These are phyloP conservation scores for Lonchura striata DNA, from an alignment of 2,113 vertebrate species.

Conservation along the genomic window DNA sequence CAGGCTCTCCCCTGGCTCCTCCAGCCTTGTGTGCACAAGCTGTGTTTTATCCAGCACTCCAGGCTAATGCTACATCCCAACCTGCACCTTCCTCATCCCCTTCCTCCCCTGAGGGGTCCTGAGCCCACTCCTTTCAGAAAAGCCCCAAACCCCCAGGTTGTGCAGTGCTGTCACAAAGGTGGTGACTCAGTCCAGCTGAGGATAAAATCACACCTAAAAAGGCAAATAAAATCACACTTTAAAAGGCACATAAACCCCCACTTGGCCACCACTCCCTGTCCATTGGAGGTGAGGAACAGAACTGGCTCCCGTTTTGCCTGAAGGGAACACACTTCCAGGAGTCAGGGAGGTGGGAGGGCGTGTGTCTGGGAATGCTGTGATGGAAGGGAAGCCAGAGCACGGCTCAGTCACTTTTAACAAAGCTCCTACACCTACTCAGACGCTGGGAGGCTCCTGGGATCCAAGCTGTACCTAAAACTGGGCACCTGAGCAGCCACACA, in stretches of 20 bases:
- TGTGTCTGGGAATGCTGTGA: neutral
- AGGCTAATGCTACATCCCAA: neutral
- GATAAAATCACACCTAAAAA: neutral
- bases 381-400: neutral
- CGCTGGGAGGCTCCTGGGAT: neutral
- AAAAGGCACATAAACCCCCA: neutral
- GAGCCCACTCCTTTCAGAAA: neutral
- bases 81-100: neutral
- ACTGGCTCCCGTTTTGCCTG: neutral
- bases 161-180: neutral
- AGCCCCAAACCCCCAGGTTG: neutral
- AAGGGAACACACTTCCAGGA: neutral
- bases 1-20: neutral
- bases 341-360: accelerated
- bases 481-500: neutral
- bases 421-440: neutral
- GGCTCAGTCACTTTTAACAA: neutral
- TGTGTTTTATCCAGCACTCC: neutral
- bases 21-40: neutral
- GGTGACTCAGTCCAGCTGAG: neutral
- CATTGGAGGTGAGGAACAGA: neutral
- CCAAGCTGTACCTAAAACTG: neutral
- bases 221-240: neutral
- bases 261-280: neutral
- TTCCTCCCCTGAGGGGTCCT: neutral